Conservation (phyloP, 2,113 vertebrate species). For the Rallus limicola region DNA sequence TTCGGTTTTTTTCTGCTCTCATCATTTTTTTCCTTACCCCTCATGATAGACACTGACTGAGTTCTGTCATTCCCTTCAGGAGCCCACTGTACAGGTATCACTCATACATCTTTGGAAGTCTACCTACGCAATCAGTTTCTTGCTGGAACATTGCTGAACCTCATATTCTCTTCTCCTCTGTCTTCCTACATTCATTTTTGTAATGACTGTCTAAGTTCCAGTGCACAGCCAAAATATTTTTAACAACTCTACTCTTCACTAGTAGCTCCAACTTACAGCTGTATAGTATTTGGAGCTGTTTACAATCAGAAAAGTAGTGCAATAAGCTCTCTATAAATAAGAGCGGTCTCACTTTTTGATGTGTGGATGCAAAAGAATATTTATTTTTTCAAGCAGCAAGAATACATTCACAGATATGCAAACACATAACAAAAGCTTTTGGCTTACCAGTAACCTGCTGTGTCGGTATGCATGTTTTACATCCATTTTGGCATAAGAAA, state of each 20-base stretch:
- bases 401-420: not conserved
- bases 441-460: not conserved
- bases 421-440: not conserved
- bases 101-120: conserved; percentile 44
- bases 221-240: not conserved
- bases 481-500: not conserved
- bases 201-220: not conserved
- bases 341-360: not conserved
- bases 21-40: not conserved
- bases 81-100: not conserved
- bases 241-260: not conserved
- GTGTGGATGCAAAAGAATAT: not conserved
- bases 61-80: conserved; percentile 42
- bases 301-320: not conserved
- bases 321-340: not conserved
- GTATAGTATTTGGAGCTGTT: not conserved
- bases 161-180: not conserved
- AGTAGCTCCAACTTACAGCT: not conserved
- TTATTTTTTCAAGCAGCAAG: not conserved
- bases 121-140: not conserved
- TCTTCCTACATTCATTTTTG: not conserved
- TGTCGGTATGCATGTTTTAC: not conserved
- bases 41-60: not conserved
- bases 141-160: conserved; percentile 1
- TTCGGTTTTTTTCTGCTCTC: not conserved